These are phyloP conservation scores for Ovis aries DNA, from an alignment of 2,113 vertebrate species.

Conservation along the genomic window ARS-UI_Ramb_v3.0 NC_056054.1:277396001-277396500, in stretches of 20 bases:
- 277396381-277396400: background rate
- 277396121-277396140: background rate
- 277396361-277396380: background rate
- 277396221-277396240: accelerated
- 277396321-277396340: background rate
- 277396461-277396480: background rate
- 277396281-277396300: background rate
- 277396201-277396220: background rate
- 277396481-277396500: background rate
- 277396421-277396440: background rate
- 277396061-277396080: background rate
- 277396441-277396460: background rate
- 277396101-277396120: background rate
- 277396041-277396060: background rate
- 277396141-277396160: background rate
- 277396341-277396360: background rate
- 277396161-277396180: slow-evolving; percentile 1
- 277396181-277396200: background rate
- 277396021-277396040: background rate
- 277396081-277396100: slow-evolving; percentile 15
- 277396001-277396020: background rate
- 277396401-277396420: background rate
- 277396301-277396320: background rate
- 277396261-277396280: background rate
- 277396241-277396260: background rate